A percentile compares a stretch with the other conserved stretches of the same genome.
phyloP scores from a whole-genome alignment of 2,888 invertebrate genomes.

The Lasioglossum zephyrum region DNA sequence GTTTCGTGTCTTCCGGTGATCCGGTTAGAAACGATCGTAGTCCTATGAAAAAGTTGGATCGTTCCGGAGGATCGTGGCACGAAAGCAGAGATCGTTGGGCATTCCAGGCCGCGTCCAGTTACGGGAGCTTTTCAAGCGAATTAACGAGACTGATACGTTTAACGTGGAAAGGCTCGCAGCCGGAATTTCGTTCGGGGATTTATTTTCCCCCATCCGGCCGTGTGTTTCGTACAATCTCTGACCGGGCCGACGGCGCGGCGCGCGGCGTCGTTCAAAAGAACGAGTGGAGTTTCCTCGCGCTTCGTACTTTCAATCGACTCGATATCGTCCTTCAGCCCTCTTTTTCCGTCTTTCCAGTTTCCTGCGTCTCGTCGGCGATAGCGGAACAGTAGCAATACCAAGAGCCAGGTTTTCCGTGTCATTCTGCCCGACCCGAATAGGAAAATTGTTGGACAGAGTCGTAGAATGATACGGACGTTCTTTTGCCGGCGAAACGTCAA shows the following conservation, averaged over 20 bases:
- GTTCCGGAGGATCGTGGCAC: neutral
- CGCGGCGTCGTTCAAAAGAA: constrained; percentile 42
- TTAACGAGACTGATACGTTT: constrained; percentile 47
- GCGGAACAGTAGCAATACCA: constrained; percentile 35
- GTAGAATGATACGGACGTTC: neutral
- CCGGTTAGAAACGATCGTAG: neutral
- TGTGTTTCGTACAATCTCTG: constrained; percentile 49
- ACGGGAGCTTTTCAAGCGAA: constrained; percentile 27
- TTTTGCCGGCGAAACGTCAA: constrained; percentile 44
- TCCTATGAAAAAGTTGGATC: neutral
- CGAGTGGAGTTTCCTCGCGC: constrained; percentile 54
- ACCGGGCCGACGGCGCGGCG: neutral
- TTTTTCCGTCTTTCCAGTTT: neutral
- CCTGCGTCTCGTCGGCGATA: constrained; percentile 9
- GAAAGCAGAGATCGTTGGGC: neutral
- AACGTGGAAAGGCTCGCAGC: constrained; percentile 6
- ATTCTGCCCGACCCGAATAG: constrained; percentile 59
- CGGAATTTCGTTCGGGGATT: constrained; percentile 34
- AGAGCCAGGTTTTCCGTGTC: constrained; percentile 47
- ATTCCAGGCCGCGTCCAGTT: constrained; percentile 16
- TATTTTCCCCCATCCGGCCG: neutral
- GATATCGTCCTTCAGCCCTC: constrained; percentile 40
- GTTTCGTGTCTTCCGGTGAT: neutral
- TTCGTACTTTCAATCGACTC: constrained; percentile 65
- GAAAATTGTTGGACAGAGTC: constrained; percentile 57